Conservation (phyloP, 1,140 invertebrate species). For the Drosophila watanabei region DNA sequence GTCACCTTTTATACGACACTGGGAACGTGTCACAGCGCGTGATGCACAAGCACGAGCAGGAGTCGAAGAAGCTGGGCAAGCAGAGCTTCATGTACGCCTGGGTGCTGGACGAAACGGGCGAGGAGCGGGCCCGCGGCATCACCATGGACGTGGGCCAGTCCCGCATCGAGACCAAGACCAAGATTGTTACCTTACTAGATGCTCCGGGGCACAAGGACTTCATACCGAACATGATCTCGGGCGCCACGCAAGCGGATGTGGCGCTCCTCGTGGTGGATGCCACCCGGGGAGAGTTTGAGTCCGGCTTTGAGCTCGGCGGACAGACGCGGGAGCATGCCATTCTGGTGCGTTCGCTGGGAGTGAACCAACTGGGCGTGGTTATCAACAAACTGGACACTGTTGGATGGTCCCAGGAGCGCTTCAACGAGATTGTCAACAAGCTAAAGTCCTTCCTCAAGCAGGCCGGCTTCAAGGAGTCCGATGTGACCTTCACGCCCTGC, state of each 20-base stretch:
- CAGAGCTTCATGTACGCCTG: conserved; percentile 99
- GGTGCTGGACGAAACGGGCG: conserved; percentile 99
- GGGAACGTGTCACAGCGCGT: conserved; percentile 95
- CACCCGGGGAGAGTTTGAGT: conserved; percentile 98
- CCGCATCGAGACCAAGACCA: conserved; percentile 96
- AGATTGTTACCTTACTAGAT: conserved; percentile 94
- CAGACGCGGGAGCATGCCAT: conserved; percentile 99
- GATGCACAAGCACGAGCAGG: conserved; percentile 99
- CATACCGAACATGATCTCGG: conserved; percentile 99
- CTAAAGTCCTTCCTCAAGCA: conserved; percentile 96
- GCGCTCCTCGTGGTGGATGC: conserved; percentile 98
- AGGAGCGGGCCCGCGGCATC: conserved; percentile 95
- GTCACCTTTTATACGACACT: conserved; percentile 95
- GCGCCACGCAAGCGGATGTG: conserved; percentile 98
- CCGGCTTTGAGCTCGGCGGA: conserved; percentile 98
- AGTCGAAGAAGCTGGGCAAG: conserved; percentile 99
- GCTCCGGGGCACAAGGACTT: conserved; percentile 99
- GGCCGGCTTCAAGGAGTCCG: conserved; percentile 96
- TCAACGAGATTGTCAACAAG: conserved; percentile 94
- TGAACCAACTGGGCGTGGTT: conserved; percentile 94
- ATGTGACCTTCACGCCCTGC: conserved; percentile 97
- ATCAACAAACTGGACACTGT: conserved; percentile 95
- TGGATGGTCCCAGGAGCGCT: conserved; percentile 92
- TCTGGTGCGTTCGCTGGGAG: conserved; percentile 95
- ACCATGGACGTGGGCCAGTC: conserved; percentile 99